Conservation (phyloP, 2,113 vertebrate genomes). For the Alosa alosa region DNA sequence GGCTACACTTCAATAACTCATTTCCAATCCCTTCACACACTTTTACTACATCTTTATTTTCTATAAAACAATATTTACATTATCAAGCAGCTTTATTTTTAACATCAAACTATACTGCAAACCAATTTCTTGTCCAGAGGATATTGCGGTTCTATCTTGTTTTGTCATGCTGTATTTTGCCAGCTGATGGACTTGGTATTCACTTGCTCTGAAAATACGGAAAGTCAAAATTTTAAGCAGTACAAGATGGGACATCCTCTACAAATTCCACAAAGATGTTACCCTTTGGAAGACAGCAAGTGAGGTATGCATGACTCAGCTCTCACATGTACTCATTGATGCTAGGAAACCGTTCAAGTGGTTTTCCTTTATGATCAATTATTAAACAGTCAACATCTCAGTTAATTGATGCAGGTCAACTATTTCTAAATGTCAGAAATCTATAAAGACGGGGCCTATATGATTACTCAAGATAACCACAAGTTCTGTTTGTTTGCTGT, state of each 20-base stretch:
- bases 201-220: neutral
- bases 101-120: neutral
- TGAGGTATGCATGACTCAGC: neutral
- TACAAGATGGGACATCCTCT: neutral
- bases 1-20: neutral
- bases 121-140: neutral
- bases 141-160: conserved; percentile 1
- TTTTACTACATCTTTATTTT: neutral
- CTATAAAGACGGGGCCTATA: too few species aligned
- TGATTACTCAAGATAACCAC: too few species aligned
- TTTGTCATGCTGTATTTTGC: neutral
- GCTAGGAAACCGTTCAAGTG: neutral
- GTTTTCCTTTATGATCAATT: too few species aligned
- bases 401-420: too few species aligned
- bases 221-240: neutral
- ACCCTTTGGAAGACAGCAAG: neutral
- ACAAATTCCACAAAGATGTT: neutral
- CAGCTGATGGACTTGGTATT: neutral
- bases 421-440: too few species aligned
- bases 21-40: neutral
- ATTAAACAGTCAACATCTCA: too few species aligned
- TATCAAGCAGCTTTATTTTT: neutral
- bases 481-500: too few species aligned
- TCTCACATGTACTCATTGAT: neutral
- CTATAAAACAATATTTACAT: neutral